phyloP scores from a whole-genome alignment of 2,113 vertebrate genomes.

The Azemiops feae region DNA sequence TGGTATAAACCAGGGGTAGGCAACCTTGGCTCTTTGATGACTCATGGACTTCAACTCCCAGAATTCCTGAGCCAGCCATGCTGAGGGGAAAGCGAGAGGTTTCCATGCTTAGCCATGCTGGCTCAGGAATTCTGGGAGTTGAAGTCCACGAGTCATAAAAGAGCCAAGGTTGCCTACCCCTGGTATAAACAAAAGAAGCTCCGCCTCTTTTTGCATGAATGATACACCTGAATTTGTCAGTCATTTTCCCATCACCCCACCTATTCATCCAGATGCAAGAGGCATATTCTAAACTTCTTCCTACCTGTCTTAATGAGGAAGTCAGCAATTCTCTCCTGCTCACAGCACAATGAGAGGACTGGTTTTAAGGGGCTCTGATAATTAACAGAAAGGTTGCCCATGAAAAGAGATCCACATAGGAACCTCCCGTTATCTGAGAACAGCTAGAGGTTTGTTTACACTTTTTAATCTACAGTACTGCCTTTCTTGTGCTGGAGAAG shows the following conservation, averaged over 20 bases:
- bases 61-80: too few species aligned
- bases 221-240: background rate
- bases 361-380: background rate
- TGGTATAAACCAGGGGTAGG: too few species aligned
- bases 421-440: background rate
- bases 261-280: background rate
- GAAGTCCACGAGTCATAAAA: too few species aligned
- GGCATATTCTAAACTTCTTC: background rate
- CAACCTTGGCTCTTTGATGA: too few species aligned
- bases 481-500: background rate
- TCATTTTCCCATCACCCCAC: background rate
- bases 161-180: too few species aligned
- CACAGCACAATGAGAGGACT: background rate
- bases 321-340: background rate
- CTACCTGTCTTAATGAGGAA: slow-evolving; percentile 1
- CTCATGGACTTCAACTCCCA: too few species aligned
- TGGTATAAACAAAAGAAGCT: background rate
- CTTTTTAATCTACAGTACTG: background rate
- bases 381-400: background rate
- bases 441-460: background rate
- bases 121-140: too few species aligned
- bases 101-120: too few species aligned
- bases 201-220: background rate
- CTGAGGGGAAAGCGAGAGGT: too few species aligned
- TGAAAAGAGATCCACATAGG: background rate